Base-by-base conservation (phyloP, 2,113 vertebrate genomes). In the Cyprinus carpio region DNA sequence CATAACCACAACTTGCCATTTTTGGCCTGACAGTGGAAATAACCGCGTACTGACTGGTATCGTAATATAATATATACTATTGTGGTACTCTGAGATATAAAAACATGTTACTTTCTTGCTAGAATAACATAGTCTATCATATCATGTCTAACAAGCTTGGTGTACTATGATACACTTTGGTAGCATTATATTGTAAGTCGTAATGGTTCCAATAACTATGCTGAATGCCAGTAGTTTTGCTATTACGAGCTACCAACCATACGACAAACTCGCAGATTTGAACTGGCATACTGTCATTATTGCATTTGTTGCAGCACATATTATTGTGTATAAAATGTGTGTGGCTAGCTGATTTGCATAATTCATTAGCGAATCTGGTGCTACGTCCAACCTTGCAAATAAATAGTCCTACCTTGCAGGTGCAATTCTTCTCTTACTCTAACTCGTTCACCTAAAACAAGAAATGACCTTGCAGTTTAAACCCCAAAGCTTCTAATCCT, bases 401-500 rank as follows among this genome's bases (percentile, higher is more conserved):
- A 74, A 46, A 74, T 74, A 6, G 46, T 43, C 23, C 23, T 74
- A 75, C 27, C 72, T n/a, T 75, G 40, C 72, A 75, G n/a, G 40
- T 49, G n/a, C 23, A 75, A 75, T 75, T 75, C 6, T 27, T 11
- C n/a, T 72, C 31, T 71, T 37, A 71, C 11, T 74, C 23, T 46
- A n/a, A 75, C 43, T 27, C n/a, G n/a, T 75, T 25, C 1, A n/a
- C 71, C n/a, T 49, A n/a, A 27, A 25, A 75, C 20, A 34, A 58
- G n/a, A n/a, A 11, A 83, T 71, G 20, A 75, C 51, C 18, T 9
- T 34, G 20, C 29, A 78, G 29, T 58, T 75, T n/a, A n/a, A n/a
- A 49, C n/a, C 72, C 13, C 49, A 74, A 75, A 75, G 76, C 20
- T n/a, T 78, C 6, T 62, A 25, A 79, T 79, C 31, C 23, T 79